Base-by-base conservation (phyloP, 2,888 invertebrate species). In the Timema podura region DNA sequence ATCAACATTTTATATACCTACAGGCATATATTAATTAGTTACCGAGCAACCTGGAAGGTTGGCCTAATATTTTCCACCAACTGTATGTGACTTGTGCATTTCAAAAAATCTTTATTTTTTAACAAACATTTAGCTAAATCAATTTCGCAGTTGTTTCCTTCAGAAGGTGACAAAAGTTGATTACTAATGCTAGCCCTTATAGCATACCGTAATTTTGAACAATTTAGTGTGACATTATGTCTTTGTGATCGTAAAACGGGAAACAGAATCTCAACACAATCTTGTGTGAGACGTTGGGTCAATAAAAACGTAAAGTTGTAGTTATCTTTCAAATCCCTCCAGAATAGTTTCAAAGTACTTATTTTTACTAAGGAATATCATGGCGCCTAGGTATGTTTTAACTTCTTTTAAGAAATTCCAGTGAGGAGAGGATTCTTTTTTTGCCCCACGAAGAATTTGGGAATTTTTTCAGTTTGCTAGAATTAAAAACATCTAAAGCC, bases 351-450 rank as follows among this genome's bases (percentile, higher is more conserved):
- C 9, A 70, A 51, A 13, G 65, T 48, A 6, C 16, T 15, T 15
- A 70, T 70, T 48, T 70, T 70, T 45, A 48, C 3, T 15, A 49
- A 46, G 66, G 67, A 70, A n/a, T n/a, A n/a, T n/a, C n/a, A n/a
- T n/a, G n/a, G n/a, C n/a, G n/a, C n/a, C n/a, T n/a, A n/a, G n/a
- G n/a, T n/a, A n/a, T n/a, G n/a, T n/a, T n/a, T n/a, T n/a, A n/a
- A n/a, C n/a, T 67, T 64, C 64, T 61, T 61, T 16, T 30, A 70
- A 48, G 46, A 61, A 67, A n/a, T 8, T 49, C 70, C 67, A 67
- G 45, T 67, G 67, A 13, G 15, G 46, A 13, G 44, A 49, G 9
- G 61, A 61, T 64, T 46, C 16, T 54, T 48, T 61, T 10, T 59
- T 61, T 15, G 70, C 47, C 61, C 64, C 59, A 9, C 45, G 5